These are phyloP conservation scores for Eublepharis macularius DNA, from an alignment of 2,113 vertebrate species.

Conservation along the genomic window DNA sequence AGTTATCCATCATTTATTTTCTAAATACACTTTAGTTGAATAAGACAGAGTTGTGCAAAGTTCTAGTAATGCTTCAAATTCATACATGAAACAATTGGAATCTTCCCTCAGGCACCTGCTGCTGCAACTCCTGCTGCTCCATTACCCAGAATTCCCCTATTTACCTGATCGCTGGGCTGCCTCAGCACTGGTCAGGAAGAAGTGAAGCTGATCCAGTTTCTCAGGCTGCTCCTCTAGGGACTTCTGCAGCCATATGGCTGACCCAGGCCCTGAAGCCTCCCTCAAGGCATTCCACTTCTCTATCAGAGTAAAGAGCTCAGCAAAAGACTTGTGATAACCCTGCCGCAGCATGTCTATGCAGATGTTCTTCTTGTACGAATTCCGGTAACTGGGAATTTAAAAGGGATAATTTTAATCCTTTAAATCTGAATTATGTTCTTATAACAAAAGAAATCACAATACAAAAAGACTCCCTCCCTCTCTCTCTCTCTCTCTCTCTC, in stretches of 20 bases:
- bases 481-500: constrained; percentile 46
- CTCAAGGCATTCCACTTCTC: constrained; percentile 81
- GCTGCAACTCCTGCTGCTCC: constrained; percentile 66
- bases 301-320: constrained; percentile 82
- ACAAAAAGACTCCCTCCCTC: constrained; percentile 35
- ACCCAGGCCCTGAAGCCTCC: constrained; percentile 85
- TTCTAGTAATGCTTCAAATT: constrained; percentile 65
- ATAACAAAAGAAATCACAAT: constrained; percentile 30
- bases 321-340: constrained; percentile 86
- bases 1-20: constrained; percentile 27
- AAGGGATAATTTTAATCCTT: constrained; percentile 54
- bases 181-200: constrained; percentile 86
- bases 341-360: constrained; percentile 85
- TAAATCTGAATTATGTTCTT: constrained; percentile 31
- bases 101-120: constrained; percentile 63
- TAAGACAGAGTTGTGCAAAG: constrained; percentile 60
- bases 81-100: constrained; percentile 64
- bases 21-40: constrained; percentile 57
- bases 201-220: constrained; percentile 86
- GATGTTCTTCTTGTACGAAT: constrained; percentile 87
- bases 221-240: constrained; percentile 85
- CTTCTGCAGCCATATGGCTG: constrained; percentile 90
- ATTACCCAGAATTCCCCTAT: constrained; percentile 60
- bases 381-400: constrained; percentile 77
- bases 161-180: constrained; percentile 81